A percentile compares a stretch with the other conserved stretches of the same genome.
Conservation (phyloP, 1,140 invertebrate species). For the Cydia strobilella region DNA sequence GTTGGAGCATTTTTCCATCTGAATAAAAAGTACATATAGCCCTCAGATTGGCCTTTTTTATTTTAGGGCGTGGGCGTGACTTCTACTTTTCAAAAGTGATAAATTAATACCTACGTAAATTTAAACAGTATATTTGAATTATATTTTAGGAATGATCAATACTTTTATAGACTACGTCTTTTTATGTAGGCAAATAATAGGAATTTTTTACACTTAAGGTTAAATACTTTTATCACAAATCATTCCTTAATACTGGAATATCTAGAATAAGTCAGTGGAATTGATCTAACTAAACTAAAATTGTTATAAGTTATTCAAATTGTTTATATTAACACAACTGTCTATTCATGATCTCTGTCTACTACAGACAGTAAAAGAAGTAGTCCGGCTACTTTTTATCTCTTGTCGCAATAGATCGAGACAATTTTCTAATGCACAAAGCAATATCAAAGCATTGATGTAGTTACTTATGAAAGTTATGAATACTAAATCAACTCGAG, state of each 20-base stretch:
- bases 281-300: conserved; percentile 25
- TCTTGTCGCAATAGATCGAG: background rate
- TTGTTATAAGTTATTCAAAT: background rate
- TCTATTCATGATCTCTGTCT: background rate
- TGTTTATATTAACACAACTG: background rate
- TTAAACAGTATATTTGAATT: background rate
- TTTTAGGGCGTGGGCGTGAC: too few relatives aligned
- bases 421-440: background rate
- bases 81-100: too few relatives aligned
- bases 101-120: background rate
- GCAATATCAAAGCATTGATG: background rate
- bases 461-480: background rate
- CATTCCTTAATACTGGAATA: conserved; percentile 18
- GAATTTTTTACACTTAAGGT: background rate
- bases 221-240: conserved; percentile 30
- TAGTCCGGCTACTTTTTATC: background rate
- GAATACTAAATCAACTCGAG: background rate
- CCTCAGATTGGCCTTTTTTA: too few relatives aligned
- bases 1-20: background rate
- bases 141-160: background rate
- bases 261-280: conserved; percentile 7
- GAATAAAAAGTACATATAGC: background rate
- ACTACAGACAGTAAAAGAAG: background rate
- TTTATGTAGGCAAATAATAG: background rate
- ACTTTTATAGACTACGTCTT: background rate